Base-by-base conservation (phyloP, 2,888 invertebrate species). In the Ganaspis brasiliensis region DNA sequence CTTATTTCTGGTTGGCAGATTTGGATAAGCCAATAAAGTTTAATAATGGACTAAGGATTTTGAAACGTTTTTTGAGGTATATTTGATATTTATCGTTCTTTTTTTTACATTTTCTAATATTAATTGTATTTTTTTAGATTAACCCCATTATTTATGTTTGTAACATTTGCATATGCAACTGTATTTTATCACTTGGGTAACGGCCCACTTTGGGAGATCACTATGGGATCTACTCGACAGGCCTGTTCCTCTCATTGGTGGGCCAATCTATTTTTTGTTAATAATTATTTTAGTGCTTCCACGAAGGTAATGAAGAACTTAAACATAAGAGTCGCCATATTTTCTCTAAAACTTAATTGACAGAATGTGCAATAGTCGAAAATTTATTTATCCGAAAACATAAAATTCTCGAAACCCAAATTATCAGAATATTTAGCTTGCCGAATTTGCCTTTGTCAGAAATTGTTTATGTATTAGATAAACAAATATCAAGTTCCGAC, bases 231-330 rank as follows among this genome's bases (percentile, higher is more conserved):
- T 3, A 86, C 87, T 57, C 77, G 82, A 9, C 81, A 88, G 12
- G 77, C 81, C 75, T 87, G 88, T 76, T 57, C 82, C 35, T 79
- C 85, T 55, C 86, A 85, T 79, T 90, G 89, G 90, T 89, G 88
- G 90, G 76, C 86, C 4, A 89, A 87, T 83, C 73, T 89, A 0
- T 76, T 90, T 5, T 89, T 87, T 77, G 75, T 90, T 37, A 89
- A 89, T 74, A 90, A 89, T 81, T 89, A 88, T 73, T 73, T 89
- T 24, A 79, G 83, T 3, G 63, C 83, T 26, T 79, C 84, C 19
- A 67, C 74, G 40, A 67, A 82, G 31, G 88, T 88, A 67, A 78
- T 45, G 12, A 31, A 59, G 16, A 35, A 35, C 4, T 4, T 35
- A 6, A 37, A n/a, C n/a, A n/a, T n/a, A n/a, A n/a, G n/a, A n/a